Conservation (phyloP, 2,888 invertebrate genomes). For the Pedicia rivosa region DNA sequence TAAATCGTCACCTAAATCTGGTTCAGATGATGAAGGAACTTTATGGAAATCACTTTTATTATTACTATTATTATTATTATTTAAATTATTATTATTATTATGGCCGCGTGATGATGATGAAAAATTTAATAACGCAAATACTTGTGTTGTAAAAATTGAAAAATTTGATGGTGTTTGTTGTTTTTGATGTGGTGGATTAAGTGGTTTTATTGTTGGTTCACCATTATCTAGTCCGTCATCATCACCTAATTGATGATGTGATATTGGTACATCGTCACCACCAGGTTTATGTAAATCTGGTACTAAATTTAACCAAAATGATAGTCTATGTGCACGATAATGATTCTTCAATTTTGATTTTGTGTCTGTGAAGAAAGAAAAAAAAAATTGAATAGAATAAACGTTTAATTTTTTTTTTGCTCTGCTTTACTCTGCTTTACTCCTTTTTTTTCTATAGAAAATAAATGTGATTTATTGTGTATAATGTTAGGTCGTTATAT, state of each 20-base stretch:
- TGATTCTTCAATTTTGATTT: constrained; percentile 85
- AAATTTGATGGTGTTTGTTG: constrained; percentile 16
- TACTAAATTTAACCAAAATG: constrained; percentile 89
- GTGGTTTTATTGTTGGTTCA: constrained; percentile 34
- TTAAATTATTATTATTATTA: constrained; percentile 18
- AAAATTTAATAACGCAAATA: constrained; percentile 28
- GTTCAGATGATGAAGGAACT: constrained; percentile 16
- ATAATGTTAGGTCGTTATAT: too few relatives aligned
- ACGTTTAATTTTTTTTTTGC: too few relatives aligned
- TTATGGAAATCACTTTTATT: constrained; percentile 17
- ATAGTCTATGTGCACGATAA: constrained; percentile 81
- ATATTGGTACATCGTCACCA: constrained; percentile 67
- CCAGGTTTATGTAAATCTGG: constrained; percentile 83
- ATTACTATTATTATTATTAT: constrained; percentile 13
- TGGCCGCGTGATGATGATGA: constrained; percentile 29
- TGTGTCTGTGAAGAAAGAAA: constrained; percentile 43
- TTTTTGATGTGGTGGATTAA: constrained; percentile 26
- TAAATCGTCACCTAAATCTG: constrained; percentile 23
- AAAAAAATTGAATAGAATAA: constrained; percentile 10
- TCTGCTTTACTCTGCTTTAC: too few relatives aligned
- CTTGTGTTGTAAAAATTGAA: constrained; percentile 30
- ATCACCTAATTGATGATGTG: constrained; percentile 71
- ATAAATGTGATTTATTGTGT: too few relatives aligned
- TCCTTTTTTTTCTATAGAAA: too few relatives aligned
- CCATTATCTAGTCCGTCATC: constrained; percentile 49